A percentile compares a stretch with the other conserved stretches of the same genome.
Evolutionary conservation across 2,888 invertebrate species (phyloP).

Genomic region (Eudasyphora cyanicolor): DNA sequence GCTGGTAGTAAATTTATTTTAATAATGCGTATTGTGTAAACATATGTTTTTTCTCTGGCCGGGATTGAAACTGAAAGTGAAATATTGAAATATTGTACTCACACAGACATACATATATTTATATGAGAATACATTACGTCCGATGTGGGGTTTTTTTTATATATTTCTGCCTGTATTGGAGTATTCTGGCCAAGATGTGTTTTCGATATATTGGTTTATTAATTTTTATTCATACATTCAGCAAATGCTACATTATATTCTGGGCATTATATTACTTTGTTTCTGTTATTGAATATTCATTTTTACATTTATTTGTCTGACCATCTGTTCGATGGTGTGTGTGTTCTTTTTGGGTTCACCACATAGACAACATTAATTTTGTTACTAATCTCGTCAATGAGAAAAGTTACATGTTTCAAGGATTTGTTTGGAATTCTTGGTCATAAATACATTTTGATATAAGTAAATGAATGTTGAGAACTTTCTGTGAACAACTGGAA

Average conservation of each 20-base stretch:
- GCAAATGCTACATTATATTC: neutral
- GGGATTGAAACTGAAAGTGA: slow-evolving; percentile 10
- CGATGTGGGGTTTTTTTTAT: neutral
- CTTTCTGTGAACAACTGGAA: no score
- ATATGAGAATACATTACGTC: no score
- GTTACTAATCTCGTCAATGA: neutral
- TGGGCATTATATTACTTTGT: neutral
- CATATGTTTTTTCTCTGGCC: slow-evolving; percentile 14
- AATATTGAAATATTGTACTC: neutral
- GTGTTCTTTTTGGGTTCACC: no score
- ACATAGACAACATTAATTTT: neutral
- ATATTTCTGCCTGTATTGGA: neutral
- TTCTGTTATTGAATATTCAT: neutral
- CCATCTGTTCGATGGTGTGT: neutral
- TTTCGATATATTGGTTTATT: neutral
- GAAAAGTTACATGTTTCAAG: neutral
- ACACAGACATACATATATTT: no score
- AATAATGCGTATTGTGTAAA: slow-evolving; percentile 28
- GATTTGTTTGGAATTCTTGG: neutral
- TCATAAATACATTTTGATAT: no score
- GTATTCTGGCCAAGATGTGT: neutral
- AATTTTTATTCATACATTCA: slow-evolving; percentile 9
- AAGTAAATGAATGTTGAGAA: no score
- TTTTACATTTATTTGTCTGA: no score
- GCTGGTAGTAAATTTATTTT: slow-evolving; percentile 20